Evolutionary conservation across 2,888 invertebrate species (phyloP).

Genomic region (Melanotus villosus): DNA sequence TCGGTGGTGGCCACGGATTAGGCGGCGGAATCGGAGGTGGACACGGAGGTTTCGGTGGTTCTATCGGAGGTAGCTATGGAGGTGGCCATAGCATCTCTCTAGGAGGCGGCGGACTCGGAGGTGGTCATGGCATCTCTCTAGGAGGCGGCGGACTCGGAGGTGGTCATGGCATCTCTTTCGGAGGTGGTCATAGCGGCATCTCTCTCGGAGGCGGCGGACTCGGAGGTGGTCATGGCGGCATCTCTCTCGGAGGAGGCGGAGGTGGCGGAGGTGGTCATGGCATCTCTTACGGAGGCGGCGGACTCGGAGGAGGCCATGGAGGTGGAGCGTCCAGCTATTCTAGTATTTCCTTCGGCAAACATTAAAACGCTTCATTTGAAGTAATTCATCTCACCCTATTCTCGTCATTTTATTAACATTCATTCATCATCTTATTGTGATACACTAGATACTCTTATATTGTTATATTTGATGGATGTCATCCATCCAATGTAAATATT

Average conservation of each 20-base stretch:
- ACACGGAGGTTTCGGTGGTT: conserved; percentile 44
- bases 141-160: conserved; percentile 34
- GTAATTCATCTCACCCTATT: conserved; percentile 21
- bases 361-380: conserved; percentile 41
- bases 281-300: conserved; percentile 51
- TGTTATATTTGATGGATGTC: conserved; percentile 38
- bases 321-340: conserved; percentile 57
- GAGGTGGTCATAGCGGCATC: conserved; percentile 53
- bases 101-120: conserved; percentile 33
- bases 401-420: conserved; percentile 36
- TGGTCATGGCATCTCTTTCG: conserved; percentile 14
- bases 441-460: conserved; percentile 44
- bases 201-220: conserved; percentile 32
- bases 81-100: conserved; percentile 13
- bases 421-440: conserved; percentile 50
- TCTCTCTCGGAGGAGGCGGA: too few relatives aligned
- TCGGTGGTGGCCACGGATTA: conserved; percentile 33
- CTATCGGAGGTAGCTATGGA: conserved; percentile 42
- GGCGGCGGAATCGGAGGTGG: conserved; percentile 47
- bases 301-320: conserved; percentile 47
- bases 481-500: conserved; percentile 55
- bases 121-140: conserved; percentile 10
- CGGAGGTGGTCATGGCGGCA: conserved; percentile 35
- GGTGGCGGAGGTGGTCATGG: conserved; percentile 54
- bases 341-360: conserved; percentile 59